Evolutionary conservation across 2,888 invertebrate species (phyloP).

Genomic region (Polia nebulosa): DNA sequence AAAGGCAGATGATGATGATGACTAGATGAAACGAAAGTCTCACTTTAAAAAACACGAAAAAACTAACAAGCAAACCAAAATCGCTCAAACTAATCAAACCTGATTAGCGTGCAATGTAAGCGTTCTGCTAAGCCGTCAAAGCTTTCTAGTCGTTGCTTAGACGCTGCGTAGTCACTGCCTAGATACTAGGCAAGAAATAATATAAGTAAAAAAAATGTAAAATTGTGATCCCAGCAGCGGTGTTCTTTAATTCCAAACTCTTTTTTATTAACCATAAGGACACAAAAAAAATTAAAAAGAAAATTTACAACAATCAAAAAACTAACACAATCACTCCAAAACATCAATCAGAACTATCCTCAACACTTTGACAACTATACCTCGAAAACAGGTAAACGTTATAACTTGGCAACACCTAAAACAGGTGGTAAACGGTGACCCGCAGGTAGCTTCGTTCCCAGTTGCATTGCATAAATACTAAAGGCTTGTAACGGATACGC

Average conservation of each 20-base stretch:
- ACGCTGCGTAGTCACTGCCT: background rate
- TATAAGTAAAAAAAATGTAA: background rate
- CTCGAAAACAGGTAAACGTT: constrained; percentile 22
- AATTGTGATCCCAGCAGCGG: background rate
- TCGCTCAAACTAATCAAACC: background rate
- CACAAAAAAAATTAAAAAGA: no score
- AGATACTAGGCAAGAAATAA: background rate
- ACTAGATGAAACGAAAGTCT: background rate
- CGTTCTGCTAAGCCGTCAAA: background rate
- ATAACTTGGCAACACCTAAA: constrained; percentile 52
- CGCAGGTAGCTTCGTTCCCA: constrained; percentile 64
- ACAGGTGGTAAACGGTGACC: constrained; percentile 66
- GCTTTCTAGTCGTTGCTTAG: background rate
- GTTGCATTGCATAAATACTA: constrained; percentile 58
- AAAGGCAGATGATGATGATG: background rate
- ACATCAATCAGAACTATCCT: background rate
- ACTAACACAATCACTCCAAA: background rate
- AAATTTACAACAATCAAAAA: background rate
- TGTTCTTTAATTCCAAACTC: no score
- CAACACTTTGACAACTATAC: background rate
- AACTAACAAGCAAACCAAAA: background rate
- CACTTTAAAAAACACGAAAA: background rate
- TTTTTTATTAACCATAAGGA: no score
- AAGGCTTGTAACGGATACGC: constrained; percentile 53
- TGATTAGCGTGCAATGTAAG: background rate